Conservation (phyloP, 1,140 invertebrate genomes). For the Potamilus streckersoni region DNA sequence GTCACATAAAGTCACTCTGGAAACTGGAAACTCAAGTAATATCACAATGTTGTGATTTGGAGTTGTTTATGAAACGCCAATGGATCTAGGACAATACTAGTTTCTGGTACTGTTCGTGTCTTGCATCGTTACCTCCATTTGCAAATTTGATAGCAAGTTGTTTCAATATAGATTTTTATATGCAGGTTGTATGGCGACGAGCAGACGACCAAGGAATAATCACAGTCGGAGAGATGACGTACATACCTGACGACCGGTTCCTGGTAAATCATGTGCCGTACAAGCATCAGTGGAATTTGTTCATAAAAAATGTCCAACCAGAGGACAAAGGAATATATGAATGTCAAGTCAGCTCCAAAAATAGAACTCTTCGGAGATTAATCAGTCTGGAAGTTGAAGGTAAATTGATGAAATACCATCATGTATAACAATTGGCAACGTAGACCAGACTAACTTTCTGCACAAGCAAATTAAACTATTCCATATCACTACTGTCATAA, state of each 20-base stretch:
- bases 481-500: no score
- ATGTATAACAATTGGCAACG: no score
- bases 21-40: no score
- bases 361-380: conserved; percentile 33
- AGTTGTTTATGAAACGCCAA: no score
- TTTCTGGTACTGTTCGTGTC: no score
- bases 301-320: conserved; percentile 48
- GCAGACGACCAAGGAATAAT: conserved; percentile 44
- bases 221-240: conserved; percentile 43
- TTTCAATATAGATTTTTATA: not conserved
- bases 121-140: no score
- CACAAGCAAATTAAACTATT: no score
- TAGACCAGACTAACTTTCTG: no score
- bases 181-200: conserved; percentile 51
- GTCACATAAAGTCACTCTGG: no score
- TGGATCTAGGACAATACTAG: no score
- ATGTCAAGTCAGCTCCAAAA: conserved; percentile 49
- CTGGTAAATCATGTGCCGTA: conserved; percentile 39
- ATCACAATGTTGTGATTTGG: no score
- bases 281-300: conserved; percentile 45
- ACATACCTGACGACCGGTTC: conserved; percentile 41
- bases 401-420: conserved; percentile 17
- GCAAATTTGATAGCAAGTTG: no score
- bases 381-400: conserved; percentile 41
- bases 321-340: conserved; percentile 51